Evolutionary conservation across 2,888 invertebrate species (phyloP).

Genomic region (Autographa gamma): DNA sequence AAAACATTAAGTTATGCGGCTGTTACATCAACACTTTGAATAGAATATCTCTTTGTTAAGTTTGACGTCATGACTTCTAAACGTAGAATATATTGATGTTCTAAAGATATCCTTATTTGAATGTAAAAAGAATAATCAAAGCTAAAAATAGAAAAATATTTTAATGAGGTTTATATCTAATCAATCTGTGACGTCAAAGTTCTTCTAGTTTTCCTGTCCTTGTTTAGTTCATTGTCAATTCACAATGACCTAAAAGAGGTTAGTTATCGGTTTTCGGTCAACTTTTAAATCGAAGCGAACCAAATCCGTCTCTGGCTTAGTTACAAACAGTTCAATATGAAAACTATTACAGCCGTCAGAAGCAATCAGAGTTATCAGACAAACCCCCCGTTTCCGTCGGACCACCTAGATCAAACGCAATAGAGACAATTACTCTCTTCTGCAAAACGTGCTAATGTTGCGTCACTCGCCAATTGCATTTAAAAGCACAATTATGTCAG

Average conservation of each 20-base stretch:
- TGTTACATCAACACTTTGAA: not conserved
- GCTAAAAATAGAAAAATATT: too few species aligned
- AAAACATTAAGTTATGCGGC: not conserved
- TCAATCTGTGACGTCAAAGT: too few species aligned
- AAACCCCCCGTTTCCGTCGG: constrained; percentile 49
- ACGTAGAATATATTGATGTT: too few species aligned
- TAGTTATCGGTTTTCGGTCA: too few species aligned
- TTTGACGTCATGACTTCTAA: not conserved
- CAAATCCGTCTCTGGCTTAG: constrained; percentile 27
- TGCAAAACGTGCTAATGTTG: constrained; percentile 15
- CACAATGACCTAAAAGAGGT: too few species aligned
- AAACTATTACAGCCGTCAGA: constrained; percentile 24
- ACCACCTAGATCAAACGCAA: constrained; percentile 41
- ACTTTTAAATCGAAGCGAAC: too few species aligned
- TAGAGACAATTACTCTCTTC: constrained; percentile 29
- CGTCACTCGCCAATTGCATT: constrained; percentile 31
- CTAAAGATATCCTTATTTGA: too few species aligned
- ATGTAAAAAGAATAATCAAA: too few species aligned
- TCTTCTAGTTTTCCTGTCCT: too few species aligned
- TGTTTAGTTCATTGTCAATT: too few species aligned
- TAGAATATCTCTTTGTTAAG: not conserved
- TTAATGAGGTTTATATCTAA: too few species aligned
- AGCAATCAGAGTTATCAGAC: constrained; percentile 37
- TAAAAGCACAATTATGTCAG: too few species aligned
- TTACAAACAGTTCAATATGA: constrained; percentile 40